Base-by-base conservation (phyloP, 2,888 invertebrate species). In the Mythimna pallens region DNA sequence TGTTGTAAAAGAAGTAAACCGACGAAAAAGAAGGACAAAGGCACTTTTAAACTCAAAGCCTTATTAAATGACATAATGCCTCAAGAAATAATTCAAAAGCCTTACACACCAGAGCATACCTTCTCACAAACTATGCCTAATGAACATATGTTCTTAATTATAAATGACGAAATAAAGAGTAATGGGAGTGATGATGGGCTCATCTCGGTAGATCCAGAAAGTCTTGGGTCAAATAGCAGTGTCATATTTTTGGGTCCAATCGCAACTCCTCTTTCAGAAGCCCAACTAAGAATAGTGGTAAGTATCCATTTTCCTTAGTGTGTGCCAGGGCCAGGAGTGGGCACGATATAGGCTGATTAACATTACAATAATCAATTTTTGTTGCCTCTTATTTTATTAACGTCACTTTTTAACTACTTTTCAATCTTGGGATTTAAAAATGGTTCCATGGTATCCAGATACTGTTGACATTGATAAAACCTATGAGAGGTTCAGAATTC, bases 211-310 rank as follows among this genome's bases (percentile, higher is more conserved):
- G 95, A 96, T 84, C 95, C 96, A 34, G 93, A 96, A 40, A 96
- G 93, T 73, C 90, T 96, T 55, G 92, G 92, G 34, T 89, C 84
- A 78, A 96, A 96, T 79, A 94, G 94, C 75, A 95, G 92, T 79
- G 93, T 94, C 47, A 87, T 96, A 78, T 88, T 96, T 73, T 87
- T 96, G 59, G 96, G 96, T 10, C 96, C 95, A n/a, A 92, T 96
- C 75, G 89, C 90, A 55, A 91, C 92, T 14, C 93, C 93, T 4
- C 81, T 96, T 65, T 87, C 92, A 20, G 92, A 95, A 73, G 85
- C 75, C 40, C 94, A 96, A 84, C 84, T 95, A 8, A 93, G 92
- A 87, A 77, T 91, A 80, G 94, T 95, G 78, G 96, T 96, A 90
- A 86, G 94, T 91, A 84, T n/a, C 50, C 5, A 43, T 22, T 25